phyloP scores from a whole-genome alignment of 2,113 vertebrate genomes.

The Dendrocopos noguchii region DNA sequence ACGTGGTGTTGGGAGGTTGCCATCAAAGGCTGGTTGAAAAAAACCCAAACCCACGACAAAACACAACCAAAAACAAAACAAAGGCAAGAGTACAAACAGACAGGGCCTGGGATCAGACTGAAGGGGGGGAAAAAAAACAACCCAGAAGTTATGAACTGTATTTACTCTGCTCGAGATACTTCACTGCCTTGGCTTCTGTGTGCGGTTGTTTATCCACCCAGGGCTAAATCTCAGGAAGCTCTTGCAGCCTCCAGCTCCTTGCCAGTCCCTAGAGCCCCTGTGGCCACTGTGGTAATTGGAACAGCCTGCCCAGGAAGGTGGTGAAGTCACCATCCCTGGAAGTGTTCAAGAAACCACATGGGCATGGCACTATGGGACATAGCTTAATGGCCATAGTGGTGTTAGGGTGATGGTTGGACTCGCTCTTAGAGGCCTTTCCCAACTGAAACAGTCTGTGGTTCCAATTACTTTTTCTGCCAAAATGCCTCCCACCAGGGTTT shows the following conservation, averaged over 20 bases:
- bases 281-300: background rate
- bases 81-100: slow-evolving; percentile 32
- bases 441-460: too few species aligned
- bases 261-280: background rate
- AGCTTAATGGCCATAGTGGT: too few species aligned
- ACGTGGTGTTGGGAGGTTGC: slow-evolving; percentile 28
- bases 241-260: background rate
- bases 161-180: slow-evolving; percentile 30
- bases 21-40: background rate
- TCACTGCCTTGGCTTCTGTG: background rate
- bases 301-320: too few species aligned
- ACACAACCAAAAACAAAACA: background rate
- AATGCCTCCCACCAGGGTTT: background rate
- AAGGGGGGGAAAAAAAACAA: background rate
- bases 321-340: too few species aligned
- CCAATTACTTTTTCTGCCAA: background rate
- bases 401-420: background rate
- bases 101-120: background rate
- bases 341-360: too few species aligned
- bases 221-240: background rate
- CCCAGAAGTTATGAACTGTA: slow-evolving; percentile 14
- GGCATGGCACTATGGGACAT: too few species aligned
- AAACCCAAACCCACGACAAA: background rate
- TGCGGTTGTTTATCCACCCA: background rate
- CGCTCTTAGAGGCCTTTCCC: too few species aligned